These are phyloP conservation scores for Eupristina koningsbergeri DNA, from an alignment of 1,140 invertebrate genomes.

Conservation along the genomic window DNA sequence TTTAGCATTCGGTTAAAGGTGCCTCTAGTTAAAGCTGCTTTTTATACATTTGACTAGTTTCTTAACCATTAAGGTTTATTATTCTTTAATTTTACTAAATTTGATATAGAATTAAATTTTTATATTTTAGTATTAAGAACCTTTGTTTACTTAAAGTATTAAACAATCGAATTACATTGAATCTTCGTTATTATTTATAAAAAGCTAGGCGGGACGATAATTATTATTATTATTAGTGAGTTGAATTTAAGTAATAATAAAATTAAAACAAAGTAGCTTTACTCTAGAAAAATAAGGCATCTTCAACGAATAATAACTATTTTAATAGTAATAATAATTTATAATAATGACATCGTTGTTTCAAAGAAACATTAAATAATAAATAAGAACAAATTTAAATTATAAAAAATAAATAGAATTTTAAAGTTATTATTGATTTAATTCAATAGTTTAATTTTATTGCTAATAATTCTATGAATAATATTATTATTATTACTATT, in stretches of 20 bases:
- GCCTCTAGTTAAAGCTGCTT: constrained; percentile 34
- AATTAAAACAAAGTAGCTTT: constrained; percentile 15
- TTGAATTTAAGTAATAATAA: constrained; percentile 5
- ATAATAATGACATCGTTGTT: constrained; percentile 24
- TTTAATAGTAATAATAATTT: constrained; percentile 21
- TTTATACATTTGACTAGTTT: constrained; percentile 14
- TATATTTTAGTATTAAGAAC: constrained; percentile 7
- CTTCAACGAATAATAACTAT: constrained; percentile 39
- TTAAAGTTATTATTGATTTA: too few relatives aligned
- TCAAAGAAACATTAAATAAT: constrained; percentile 29
- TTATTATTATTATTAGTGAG: neutral
- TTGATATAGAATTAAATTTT: constrained; percentile 10
- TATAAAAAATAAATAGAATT: constrained; percentile 48
- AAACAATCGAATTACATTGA: constrained; percentile 30
- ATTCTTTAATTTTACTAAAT: neutral
- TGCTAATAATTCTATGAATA: too few relatives aligned
- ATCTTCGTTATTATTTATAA: constrained; percentile 31
- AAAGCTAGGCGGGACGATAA: neutral
- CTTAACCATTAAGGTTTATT: neutral
- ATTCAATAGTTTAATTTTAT: too few relatives aligned
- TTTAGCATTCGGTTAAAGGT: constrained; percentile 41
- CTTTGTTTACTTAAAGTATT: constrained; percentile 44
- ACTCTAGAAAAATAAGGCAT: constrained; percentile 32
- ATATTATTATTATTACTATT: too few relatives aligned
- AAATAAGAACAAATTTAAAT: constrained; percentile 40